Percentiles rank a stretch among this genome's conserved stretches.
Conservation (phyloP, 2,113 vertebrate genomes). For the Centrocercus urophasianus region DNA sequence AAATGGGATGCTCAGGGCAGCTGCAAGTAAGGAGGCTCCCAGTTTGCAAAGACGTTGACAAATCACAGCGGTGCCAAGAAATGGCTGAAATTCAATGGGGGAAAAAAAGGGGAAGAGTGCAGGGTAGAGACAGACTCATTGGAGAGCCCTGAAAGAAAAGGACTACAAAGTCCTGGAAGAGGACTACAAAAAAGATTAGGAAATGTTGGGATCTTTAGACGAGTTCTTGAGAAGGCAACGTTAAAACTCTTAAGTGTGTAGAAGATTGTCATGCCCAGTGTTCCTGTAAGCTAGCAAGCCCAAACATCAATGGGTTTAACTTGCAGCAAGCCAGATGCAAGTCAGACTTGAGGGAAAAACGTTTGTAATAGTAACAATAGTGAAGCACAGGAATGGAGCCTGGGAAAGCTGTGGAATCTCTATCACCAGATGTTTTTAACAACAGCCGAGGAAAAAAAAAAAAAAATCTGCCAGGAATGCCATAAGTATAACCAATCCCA, state of each 20-base stretch:
- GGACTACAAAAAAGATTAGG: background rate
- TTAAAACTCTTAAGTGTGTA: background rate
- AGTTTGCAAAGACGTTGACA: background rate
- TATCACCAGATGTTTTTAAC: slow-evolving; percentile 19
- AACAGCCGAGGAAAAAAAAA: background rate
- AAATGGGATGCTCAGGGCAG: background rate
- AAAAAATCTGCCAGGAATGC: background rate
- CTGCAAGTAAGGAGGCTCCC: background rate
- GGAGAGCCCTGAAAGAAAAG: background rate
- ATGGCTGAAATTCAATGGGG: fast-evolving
- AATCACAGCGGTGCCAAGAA: background rate
- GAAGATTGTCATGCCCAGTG: background rate
- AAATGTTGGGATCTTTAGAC: background rate
- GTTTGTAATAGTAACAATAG: slow-evolving; percentile 19
- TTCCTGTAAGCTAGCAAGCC: background rate
- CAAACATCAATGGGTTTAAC: background rate
- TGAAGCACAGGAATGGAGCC: background rate
- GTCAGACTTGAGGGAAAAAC: background rate
- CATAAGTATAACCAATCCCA: background rate
- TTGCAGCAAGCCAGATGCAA: slow-evolving; percentile 1
- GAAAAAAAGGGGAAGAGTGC: background rate
- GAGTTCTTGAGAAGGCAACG: background rate
- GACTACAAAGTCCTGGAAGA: background rate
- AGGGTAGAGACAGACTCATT: background rate
- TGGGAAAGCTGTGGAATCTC: slow-evolving; percentile 1